Conservation (phyloP, 2,888 invertebrate species). For the Chirona hameri region DNA sequence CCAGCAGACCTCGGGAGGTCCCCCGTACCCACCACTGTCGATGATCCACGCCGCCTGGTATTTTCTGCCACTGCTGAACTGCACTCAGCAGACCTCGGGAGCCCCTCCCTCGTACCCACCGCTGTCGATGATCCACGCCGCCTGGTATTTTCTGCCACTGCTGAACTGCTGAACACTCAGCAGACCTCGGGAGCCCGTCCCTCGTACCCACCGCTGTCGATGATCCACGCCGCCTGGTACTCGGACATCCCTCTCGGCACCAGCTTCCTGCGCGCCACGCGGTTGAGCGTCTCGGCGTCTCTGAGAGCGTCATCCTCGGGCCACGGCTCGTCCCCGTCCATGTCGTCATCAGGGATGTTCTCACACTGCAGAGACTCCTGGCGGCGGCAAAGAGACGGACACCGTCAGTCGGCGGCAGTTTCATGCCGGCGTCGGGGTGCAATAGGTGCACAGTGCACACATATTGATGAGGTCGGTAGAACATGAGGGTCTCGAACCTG, state of each 20-base stretch:
- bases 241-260: conserved; percentile 95
- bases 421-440: too few species aligned
- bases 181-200: conserved; percentile 43
- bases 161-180: too few species aligned
- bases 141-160: conserved; percentile 44
- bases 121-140: conserved; percentile 53
- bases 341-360: conserved; percentile 60
- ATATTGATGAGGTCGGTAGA: too few species aligned
- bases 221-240: conserved; percentile 82
- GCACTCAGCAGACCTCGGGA: background rate
- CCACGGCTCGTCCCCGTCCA: conserved; percentile 97
- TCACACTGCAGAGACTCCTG: conserved; percentile 70
- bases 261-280: conserved; percentile 60
- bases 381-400: background rate
- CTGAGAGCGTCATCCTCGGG: conserved; percentile 87
- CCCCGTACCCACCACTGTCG: too few species aligned
- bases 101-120: conserved; percentile 47
- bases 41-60: too few species aligned
- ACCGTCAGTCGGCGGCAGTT: too few species aligned
- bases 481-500: too few species aligned
- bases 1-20: too few species aligned
- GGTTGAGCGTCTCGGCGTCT: conserved; percentile 55
- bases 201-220: conserved; percentile 44
- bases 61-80: too few species aligned
- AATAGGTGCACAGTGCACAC: too few species aligned